These are phyloP conservation scores for Penaeus indicus DNA, from an alignment of 1,140 invertebrate genomes.

Conservation along the genomic window DNA sequence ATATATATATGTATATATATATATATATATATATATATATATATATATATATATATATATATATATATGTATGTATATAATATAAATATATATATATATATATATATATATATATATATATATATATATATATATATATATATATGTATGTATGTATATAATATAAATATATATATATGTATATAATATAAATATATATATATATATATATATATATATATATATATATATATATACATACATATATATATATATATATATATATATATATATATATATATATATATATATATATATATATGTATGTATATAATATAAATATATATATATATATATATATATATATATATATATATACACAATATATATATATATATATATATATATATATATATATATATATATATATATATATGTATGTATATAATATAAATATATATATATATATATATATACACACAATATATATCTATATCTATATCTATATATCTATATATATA, in stretches of 20 bases:
- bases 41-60: constrained; percentile 24
- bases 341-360: too few relatives aligned
- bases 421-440: too few relatives aligned
- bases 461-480: constrained; percentile 11
- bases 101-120: constrained; percentile 30
- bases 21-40: constrained; percentile 30
- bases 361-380: too few relatives aligned
- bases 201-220: constrained; percentile 30
- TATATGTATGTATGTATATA: too few relatives aligned
- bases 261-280: constrained; percentile 30
- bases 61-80: too few relatives aligned
- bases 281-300: constrained; percentile 30
- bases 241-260: constrained; percentile 27
- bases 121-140: constrained; percentile 30
- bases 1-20: constrained; percentile 24
- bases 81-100: constrained; percentile 26
- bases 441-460: too few relatives aligned
- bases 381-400: too few relatives aligned
- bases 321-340: too few relatives aligned
- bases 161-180: too few relatives aligned
- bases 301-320: too few relatives aligned
- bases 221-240: constrained; percentile 21
- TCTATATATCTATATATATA: constrained; percentile 21
- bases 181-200: too few relatives aligned
- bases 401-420: too few relatives aligned